Percentiles rank a stretch among this genome's conserved stretches.
These are phyloP conservation scores for Centropus bengalensis DNA, from an alignment of 2,113 vertebrate species.

Conservation along the genomic window DNA sequence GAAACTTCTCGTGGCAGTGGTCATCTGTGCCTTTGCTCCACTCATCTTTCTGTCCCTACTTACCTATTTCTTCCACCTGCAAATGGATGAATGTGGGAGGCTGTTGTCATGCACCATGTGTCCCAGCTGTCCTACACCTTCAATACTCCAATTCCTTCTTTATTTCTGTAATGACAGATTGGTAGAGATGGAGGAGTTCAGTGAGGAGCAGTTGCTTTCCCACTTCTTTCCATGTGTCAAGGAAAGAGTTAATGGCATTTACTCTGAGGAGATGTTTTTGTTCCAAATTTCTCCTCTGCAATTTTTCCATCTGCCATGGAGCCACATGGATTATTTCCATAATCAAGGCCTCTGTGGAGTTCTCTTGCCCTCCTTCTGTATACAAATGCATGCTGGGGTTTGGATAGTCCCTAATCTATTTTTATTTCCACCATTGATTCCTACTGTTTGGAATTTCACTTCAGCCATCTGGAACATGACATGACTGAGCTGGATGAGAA, in stretches of 20 bases:
- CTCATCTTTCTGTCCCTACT: not conserved
- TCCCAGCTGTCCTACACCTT: not conserved
- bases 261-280: not conserved
- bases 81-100: not conserved
- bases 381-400: not conserved
- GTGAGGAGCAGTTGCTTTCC: not conserved
- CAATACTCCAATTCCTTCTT: not conserved
- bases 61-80: not conserved
- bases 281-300: not conserved
- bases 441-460: not conserved
- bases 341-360: no score
- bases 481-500: not conserved
- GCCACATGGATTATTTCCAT: rapidly evolving
- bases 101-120: not conserved
- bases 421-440: not conserved
- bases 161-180: not conserved
- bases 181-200: not conserved
- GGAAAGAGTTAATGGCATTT: not conserved
- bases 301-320: not conserved
- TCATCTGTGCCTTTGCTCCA: not conserved
- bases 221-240: not conserved
- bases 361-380: not conserved
- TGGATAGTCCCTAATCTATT: not conserved
- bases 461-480: not conserved
- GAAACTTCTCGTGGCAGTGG: not conserved